phyloP scores from a whole-genome alignment of 2,797 vertebrate genomes.

The Catamblyrhynchus diadema region DNA sequence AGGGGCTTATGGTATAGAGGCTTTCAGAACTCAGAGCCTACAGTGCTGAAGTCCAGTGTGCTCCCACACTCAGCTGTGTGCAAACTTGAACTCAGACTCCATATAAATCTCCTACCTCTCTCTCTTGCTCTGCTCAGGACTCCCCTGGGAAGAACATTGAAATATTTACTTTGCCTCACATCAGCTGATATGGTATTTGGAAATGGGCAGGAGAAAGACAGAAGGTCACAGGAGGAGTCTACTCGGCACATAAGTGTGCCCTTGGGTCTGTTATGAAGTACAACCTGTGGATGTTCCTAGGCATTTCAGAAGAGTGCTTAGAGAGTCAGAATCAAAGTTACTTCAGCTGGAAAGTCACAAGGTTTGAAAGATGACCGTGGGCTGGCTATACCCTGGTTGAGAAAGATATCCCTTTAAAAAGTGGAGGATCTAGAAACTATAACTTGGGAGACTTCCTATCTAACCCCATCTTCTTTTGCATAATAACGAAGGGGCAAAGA shows the following conservation, averaged over 20 bases:
- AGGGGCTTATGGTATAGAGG: background rate
- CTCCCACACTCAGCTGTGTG: background rate
- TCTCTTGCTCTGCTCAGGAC: background rate
- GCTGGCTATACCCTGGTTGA: background rate
- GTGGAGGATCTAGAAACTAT: background rate
- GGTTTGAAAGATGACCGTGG: background rate
- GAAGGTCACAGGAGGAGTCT: background rate
- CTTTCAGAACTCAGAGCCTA: background rate
- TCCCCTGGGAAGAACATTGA: background rate
- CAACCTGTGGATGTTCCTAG: background rate
- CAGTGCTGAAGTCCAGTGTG: background rate
- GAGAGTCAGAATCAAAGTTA: background rate
- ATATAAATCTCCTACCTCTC: background rate
- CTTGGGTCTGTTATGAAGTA: background rate
- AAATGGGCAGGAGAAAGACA: background rate
- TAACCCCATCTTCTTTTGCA: background rate
- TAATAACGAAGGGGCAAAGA: background rate
- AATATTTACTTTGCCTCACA: background rate
- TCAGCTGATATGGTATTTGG: background rate
- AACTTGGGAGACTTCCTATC: background rate
- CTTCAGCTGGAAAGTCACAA: background rate
- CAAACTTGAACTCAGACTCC: background rate
- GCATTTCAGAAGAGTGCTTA: background rate
- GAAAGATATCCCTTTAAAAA: background rate
- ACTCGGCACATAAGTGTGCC: background rate